Percentiles rank a stretch among this genome's conserved stretches.
phyloP scores from a whole-genome alignment of 2,113 vertebrate genomes.

The Phalacrocorax pelagicus region DNA sequence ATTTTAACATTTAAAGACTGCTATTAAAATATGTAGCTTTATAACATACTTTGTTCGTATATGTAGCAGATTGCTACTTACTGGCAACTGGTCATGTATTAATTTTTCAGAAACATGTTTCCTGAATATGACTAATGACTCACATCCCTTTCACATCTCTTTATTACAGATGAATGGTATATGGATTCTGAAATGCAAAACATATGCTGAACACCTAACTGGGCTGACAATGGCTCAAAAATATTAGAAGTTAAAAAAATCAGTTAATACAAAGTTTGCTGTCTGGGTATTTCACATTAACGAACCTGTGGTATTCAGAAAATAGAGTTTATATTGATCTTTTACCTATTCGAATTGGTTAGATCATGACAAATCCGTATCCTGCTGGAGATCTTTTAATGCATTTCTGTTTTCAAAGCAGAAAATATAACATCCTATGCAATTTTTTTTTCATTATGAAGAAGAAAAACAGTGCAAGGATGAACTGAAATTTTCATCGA shows the following conservation, averaged over 20 bases:
- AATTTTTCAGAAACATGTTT: conserved; percentile 53
- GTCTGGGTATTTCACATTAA: background rate
- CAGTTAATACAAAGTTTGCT: background rate
- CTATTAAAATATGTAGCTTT: conserved; percentile 33
- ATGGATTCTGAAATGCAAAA: conserved; percentile 21
- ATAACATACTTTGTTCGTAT: conserved; percentile 8
- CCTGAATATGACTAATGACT: conserved; percentile 55
- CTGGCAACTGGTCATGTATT: conserved; percentile 49
- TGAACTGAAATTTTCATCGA: background rate
- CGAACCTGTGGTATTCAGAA: background rate
- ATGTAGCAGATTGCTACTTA: conserved; percentile 50
- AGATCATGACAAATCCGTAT: background rate
- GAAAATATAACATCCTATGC: background rate
- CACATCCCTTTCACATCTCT: conserved; percentile 15
- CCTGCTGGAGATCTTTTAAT: background rate
- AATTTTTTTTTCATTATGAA: background rate
- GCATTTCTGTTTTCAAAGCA: background rate
- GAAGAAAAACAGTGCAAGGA: background rate
- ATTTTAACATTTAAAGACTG: conserved; percentile 33
- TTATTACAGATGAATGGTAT: conserved; percentile 27
- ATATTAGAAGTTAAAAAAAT: background rate
- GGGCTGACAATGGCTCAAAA: background rate
- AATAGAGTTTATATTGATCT: conserved; percentile 8
- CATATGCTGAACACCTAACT: background rate
- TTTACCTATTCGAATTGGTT: background rate